Evolutionary conservation across 2,797 vertebrate species (phyloP).

Genomic region (Hybognathus amarus): DNA sequence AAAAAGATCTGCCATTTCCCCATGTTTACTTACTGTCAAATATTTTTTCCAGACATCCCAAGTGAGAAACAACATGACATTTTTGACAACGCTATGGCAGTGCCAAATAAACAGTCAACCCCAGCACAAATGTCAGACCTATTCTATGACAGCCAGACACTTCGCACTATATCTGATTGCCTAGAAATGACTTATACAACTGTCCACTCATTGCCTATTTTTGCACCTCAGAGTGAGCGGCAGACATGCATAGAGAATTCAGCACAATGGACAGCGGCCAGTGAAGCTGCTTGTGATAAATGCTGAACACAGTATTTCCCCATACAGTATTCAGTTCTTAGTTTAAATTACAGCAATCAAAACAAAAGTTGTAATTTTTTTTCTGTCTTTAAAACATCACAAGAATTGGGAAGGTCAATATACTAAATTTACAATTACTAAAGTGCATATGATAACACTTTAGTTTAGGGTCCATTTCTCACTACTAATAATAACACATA

Average conservation of each 20-base stretch:
- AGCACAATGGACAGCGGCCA: constrained; percentile 76
- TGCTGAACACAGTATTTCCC: background rate
- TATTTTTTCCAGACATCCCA: constrained; percentile 30
- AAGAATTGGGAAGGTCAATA: background rate
- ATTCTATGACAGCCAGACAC: constrained; percentile 1
- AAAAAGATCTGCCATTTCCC: constrained; percentile 21
- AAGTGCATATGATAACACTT: too few species aligned
- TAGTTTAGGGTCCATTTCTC: too few species aligned
- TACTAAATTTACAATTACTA: too few species aligned
- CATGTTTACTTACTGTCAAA: constrained; percentile 32
- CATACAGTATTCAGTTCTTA: background rate
- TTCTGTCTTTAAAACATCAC: background rate
- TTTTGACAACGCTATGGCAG: constrained; percentile 34
- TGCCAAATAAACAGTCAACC: constrained; percentile 39
- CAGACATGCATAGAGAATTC: background rate
- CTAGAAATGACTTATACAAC: constrained; percentile 17
- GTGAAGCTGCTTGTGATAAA: background rate
- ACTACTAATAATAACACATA: too few species aligned
- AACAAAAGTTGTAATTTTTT: background rate
- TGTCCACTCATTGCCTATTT: constrained; percentile 5
- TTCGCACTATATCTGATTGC: constrained; percentile 30
- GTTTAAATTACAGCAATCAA: background rate
- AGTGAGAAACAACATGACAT: constrained; percentile 46
- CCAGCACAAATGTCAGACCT: constrained; percentile 48
- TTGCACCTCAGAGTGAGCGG: background rate